Evolutionary conservation across 2,113 vertebrate genomes (phyloP).

Genomic region (Mormyrus iriodes): DNA sequence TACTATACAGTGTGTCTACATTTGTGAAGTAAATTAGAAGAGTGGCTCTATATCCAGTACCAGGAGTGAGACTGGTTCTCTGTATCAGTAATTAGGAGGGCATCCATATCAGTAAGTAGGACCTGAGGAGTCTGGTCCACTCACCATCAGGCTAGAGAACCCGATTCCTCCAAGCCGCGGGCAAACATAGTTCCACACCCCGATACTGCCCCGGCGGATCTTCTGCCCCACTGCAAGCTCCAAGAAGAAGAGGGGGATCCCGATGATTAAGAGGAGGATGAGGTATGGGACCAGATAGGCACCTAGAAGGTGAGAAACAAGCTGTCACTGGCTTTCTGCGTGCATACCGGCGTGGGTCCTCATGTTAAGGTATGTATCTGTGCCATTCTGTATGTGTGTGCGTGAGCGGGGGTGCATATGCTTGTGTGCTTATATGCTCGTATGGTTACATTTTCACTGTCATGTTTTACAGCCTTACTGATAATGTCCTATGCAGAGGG

Average conservation of each 20-base stretch:
- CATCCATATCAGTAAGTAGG: too few species aligned
- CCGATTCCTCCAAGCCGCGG: constrained; percentile 85
- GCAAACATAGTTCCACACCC: constrained; percentile 91
- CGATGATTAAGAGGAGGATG: constrained; percentile 83
- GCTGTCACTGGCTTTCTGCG: background rate
- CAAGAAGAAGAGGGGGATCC: constrained; percentile 91
- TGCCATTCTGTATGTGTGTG: background rate
- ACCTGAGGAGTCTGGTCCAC: constrained; percentile 11
- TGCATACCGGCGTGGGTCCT: background rate
- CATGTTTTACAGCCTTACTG: background rate
- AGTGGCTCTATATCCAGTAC: background rate
- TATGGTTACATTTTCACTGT: background rate
- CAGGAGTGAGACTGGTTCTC: too few species aligned
- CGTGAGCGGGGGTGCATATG: background rate
- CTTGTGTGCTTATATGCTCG: background rate
- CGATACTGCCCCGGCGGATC: constrained; percentile 87
- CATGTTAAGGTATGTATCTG: background rate
- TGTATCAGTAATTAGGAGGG: too few species aligned
- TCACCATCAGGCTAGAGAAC: constrained; percentile 83
- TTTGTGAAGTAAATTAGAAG: background rate
- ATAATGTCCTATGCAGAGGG: background rate
- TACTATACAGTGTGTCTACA: background rate
- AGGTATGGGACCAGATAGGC: constrained; percentile 89
- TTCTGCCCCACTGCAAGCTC: constrained; percentile 89
- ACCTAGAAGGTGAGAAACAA: constrained; percentile 55